A percentile compares a stretch with the other conserved stretches of the same genome.
Evolutionary conservation across 1,140 invertebrate species (phyloP).

Genomic region (Drepana arcuata): DNA sequence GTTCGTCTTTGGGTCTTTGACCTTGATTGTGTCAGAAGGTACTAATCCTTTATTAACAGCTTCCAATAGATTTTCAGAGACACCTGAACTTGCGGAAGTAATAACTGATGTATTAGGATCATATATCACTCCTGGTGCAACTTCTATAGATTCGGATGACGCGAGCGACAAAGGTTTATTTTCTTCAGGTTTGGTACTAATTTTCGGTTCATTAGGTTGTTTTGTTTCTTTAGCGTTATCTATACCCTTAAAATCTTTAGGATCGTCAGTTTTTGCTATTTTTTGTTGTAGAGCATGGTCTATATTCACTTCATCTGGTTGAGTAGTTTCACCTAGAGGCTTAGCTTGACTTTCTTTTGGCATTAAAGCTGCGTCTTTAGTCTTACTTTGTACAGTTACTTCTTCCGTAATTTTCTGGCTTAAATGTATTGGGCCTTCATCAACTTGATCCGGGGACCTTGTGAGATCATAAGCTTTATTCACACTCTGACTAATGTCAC

Average conservation of each 20-base stretch:
- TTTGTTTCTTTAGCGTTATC: slow-evolving; percentile 1
- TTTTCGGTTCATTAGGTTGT: slow-evolving; percentile 1
- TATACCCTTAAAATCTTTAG: slow-evolving; percentile 3
- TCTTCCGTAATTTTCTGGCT: slow-evolving; percentile 1
- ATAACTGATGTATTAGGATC: slow-evolving; percentile 79
- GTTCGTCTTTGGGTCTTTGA: slow-evolving; percentile 83
- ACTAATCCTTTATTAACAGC: slow-evolving; percentile 80
- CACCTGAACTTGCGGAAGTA: slow-evolving; percentile 76
- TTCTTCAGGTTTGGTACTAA: slow-evolving; percentile 1
- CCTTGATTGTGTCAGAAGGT: slow-evolving; percentile 76
- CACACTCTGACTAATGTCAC: no score
- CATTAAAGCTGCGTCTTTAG: not conserved
- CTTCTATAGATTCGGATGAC: slow-evolving; percentile 73
- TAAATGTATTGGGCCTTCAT: no score
- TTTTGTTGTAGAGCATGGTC: not conserved
- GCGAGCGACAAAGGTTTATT: slow-evolving; percentile 17
- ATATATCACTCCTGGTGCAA: slow-evolving; percentile 78
- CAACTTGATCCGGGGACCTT: no score
- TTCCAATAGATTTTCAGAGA: slow-evolving; percentile 76
- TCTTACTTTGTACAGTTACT: slow-evolving; percentile 1
- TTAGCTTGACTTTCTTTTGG: no score
- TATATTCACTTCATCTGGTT: not conserved
- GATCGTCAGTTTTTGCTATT: not conserved
- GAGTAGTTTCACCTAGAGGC: not conserved
- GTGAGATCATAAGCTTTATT: no score